Evolutionary conservation across 2,113 vertebrate species (phyloP), one percentile per base, ranked within the genome.

Genomic region (Forbesichthys agassizii): DNA sequence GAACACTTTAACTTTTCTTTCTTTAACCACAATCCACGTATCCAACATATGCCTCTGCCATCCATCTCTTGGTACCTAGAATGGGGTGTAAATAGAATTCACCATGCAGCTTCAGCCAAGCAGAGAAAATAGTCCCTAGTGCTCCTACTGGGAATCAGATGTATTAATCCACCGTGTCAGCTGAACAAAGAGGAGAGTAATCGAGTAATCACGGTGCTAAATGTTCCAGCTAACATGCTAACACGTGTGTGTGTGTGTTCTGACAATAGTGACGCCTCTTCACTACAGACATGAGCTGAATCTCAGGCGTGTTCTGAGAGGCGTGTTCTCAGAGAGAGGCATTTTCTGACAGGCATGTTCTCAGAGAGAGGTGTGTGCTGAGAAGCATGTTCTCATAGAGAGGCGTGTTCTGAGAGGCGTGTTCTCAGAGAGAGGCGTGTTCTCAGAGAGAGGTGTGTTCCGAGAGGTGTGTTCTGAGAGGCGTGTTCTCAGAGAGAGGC

Each of bases 1-100:
- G 66, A 74, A 83, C 69, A 72, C 68, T 73, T 86, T 88, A 70
- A 83, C 74, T 78, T 85, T 88, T 81, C 86, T 84, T 80, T 53
- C 67, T 78, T 72, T 51, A 70, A 72, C 69, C 74, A 66, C 56
- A 64, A 57, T 57, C 80, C 77, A 65, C 63, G 73, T 0, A 9
- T 46, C 71, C 78, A 61, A 58, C 53, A 47, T 47, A 69, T 71
- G 63, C 66, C 49, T 53, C 58, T 57, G 20, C 65, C 77, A 83
- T 84, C 84, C 51, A 81, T 83, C 79, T 66, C 58, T 66, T 71
- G 65, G 63, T 77, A 12, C 75, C 77, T 49, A 66, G 52, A 59
- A 69, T 4, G 58, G 2, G 20, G 47, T 64, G 76, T 75, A 71
- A 73, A 81, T 68, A 66, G 63, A n/a, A 0, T 84, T 84, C 74